Evolutionary conservation across 2,113 vertebrate genomes (phyloP), one percentile per base, ranked within the genome.

Genomic region (Psophia crepitans): DNA sequence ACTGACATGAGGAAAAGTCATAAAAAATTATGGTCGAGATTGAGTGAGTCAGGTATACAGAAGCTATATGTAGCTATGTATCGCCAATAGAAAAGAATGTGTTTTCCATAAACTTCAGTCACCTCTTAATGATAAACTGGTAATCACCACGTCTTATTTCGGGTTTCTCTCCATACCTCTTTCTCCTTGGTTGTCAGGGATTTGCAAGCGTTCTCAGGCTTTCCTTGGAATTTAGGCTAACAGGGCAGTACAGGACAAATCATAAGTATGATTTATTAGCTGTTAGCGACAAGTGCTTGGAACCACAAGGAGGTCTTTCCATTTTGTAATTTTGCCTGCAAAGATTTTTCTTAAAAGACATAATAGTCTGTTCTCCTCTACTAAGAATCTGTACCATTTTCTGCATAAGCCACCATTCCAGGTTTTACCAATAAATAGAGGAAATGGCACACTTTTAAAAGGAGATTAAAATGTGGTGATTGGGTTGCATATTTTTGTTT

Each of bases 381-480:
- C 48, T 91, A 87, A 76, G 68, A 89, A 91, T 77, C 61, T 85
- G 49, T 54, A 66, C 61, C 5, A 3, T 56, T 94, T 83, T 65
- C 89, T 87, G 61, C 32, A 2, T 80, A 76, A 95, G 32, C 33
- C 74, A 73, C 43, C 5, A 2, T 64, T 89, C 35, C 70, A 89
- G 44, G 49, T 49, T 93, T 90, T 95, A 83, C 33, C 81, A 77
- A 85, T 92, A 81, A 91, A 60, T 23, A 92, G 70, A 91, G 84
- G 87, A 95, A 73, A 92, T 91, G 53, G 43, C 66, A 85, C 61
- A 87, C 81, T 87, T 97, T 83, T 87, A 93, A 91, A 94, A 83
- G 49, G 14, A 93, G 57, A 95, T 87, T 73, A 79, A 91, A 95
- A 83, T 85, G 46, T 80, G 43, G 69, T 22, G 61, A 57, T 58